Evolutionary conservation across 1,140 invertebrate species (phyloP).

Genomic region (Mactra quadrangularis): DNA sequence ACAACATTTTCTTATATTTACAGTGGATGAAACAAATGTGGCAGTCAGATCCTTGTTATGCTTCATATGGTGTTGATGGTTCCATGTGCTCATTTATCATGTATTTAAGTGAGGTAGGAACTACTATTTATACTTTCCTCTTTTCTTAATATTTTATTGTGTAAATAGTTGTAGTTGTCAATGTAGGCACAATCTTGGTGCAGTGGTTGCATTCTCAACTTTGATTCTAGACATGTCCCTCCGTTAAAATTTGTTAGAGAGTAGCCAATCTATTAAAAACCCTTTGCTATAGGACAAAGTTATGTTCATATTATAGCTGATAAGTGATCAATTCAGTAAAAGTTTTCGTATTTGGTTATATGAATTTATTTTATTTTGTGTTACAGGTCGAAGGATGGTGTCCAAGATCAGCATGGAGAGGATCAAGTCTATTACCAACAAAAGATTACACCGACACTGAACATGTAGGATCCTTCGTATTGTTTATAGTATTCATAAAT

Average conservation of each 20-base stretch:
- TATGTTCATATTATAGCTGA: too few species aligned
- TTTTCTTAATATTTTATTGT: neutral
- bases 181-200: too few species aligned
- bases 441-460: neutral
- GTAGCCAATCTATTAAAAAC: too few species aligned
- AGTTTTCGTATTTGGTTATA: too few species aligned
- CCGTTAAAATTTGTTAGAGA: neutral
- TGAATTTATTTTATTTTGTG: too few species aligned
- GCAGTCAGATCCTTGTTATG: constrained; percentile 83
- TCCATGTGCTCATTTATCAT: constrained; percentile 82
- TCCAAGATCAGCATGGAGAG: constrained; percentile 74
- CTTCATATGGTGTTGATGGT: constrained; percentile 82
- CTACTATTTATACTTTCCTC: neutral
- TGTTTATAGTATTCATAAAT: too few species aligned
- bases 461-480: too few species aligned
- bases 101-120: constrained; percentile 83
- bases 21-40: constrained; percentile 83
- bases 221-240: too few species aligned
- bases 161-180: too few species aligned
- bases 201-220: too few species aligned
- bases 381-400: constrained; percentile 79
- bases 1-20: constrained; percentile 30
- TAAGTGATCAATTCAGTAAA: too few species aligned
- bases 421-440: constrained; percentile 22
- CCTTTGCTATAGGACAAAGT: too few species aligned